Conservation (phyloP, 1,140 invertebrate species). For the Venustaconcha ellipsiformis region DNA sequence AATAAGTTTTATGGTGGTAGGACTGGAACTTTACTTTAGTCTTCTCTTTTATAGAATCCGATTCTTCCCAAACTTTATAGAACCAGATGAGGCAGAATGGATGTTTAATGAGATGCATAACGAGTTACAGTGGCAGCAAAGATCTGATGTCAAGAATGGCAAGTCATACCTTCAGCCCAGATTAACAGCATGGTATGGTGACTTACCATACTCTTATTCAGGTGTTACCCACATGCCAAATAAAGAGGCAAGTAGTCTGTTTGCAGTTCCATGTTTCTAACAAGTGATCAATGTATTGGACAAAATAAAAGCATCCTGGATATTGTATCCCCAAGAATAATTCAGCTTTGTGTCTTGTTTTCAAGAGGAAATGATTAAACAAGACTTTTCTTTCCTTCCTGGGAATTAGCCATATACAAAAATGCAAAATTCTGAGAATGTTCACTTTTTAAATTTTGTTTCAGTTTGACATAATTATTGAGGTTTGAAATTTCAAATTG, state of each 20-base stretch:
- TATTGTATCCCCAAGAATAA: no score
- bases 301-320: no score
- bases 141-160: constrained; percentile 62
- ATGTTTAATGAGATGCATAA: constrained; percentile 65
- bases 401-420: no score
- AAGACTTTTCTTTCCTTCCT: no score
- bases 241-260: constrained; percentile 53
- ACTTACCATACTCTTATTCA: constrained; percentile 70
- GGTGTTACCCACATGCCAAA: constrained; percentile 67
- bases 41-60: constrained; percentile 50
- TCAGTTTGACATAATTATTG: no score
- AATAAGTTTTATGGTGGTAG: background rate
- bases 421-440: no score
- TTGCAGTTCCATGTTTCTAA: no score
- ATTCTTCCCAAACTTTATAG: constrained; percentile 67
- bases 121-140: constrained; percentile 71
- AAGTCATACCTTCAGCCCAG: constrained; percentile 67
- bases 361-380: no score
- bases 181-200: constrained; percentile 72
- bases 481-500: no score
- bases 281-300: no score
- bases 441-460: no score
- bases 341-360: no score
- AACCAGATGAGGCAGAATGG: constrained; percentile 54
- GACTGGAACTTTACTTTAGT: background rate